Percentiles rank a stretch among this genome's conserved stretches.
These are phyloP conservation scores for Tupiocoris notatus DNA, from an alignment of 2,888 invertebrate species.

Conservation along the genomic window DNA sequence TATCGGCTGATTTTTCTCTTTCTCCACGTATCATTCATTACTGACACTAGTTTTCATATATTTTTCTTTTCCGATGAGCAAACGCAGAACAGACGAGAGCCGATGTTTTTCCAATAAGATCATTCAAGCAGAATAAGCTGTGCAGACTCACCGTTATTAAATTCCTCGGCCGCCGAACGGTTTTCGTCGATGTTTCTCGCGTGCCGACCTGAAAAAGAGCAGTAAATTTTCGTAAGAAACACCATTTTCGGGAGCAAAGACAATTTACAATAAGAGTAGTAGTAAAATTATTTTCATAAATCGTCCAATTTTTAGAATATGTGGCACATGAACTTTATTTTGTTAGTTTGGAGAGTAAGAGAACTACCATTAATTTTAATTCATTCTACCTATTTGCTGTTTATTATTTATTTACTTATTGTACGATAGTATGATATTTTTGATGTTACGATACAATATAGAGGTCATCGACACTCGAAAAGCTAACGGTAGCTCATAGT, in stretches of 20 bases:
- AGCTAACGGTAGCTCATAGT: no score
- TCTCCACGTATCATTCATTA: no score
- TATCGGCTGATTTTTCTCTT: no score
- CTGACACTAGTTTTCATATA: no score
- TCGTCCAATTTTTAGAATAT: no score
- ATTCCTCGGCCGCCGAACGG: conserved; percentile 25
- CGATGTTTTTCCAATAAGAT: neutral
- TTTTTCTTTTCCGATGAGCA: neutral
- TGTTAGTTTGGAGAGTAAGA: neutral
- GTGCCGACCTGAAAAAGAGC: conserved; percentile 22
- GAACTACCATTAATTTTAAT: neutral
- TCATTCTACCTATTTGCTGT: neutral
- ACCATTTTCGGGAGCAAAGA: no score
- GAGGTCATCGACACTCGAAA: no score
- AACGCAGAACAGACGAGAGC: no score
- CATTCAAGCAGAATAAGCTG: neutral
- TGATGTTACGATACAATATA: neutral
- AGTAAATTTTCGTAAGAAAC: no score
- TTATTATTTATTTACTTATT: neutral
- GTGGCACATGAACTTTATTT: no score
- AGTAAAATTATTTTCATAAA: no score
- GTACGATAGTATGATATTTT: neutral
- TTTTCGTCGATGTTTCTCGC: conserved; percentile 26
- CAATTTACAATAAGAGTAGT: no score
- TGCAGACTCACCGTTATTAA: conserved; percentile 19